Percentiles rank a stretch among this genome's conserved stretches.
Conservation (phyloP, 2,888 invertebrate genomes). For the Ennomos fuscantarius region DNA sequence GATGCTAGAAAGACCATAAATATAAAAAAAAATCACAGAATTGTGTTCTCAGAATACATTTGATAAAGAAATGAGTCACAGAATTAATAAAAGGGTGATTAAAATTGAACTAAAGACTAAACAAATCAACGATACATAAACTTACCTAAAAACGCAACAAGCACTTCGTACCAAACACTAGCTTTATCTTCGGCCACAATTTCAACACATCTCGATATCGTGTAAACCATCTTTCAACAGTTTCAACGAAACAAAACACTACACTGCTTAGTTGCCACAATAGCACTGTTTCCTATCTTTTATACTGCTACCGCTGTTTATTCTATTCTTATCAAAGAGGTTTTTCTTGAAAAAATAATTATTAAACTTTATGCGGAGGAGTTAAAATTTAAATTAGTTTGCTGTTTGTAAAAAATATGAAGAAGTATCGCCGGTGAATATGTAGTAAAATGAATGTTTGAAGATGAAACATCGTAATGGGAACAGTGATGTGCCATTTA, state of each 20-base stretch:
- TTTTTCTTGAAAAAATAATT: neutral
- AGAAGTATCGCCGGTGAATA: slow-evolving; percentile 15
- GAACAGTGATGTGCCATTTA: slow-evolving; percentile 10
- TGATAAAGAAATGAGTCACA: too few relatives aligned
- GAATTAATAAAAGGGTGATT: too few relatives aligned
- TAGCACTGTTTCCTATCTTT: slow-evolving; percentile 29
- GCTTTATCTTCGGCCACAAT: slow-evolving; percentile 11
- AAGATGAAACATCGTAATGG: slow-evolving; percentile 19
- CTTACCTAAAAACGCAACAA: slow-evolving; percentile 32
- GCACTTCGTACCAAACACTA: slow-evolving; percentile 25
- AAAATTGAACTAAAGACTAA: too few relatives aligned
- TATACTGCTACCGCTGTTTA: slow-evolving; percentile 31
- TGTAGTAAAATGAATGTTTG: slow-evolving; percentile 24
- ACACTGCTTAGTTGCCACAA: slow-evolving; percentile 5
- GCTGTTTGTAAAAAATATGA: neutral
- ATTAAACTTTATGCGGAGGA: slow-evolving; percentile 14
- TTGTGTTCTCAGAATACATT: too few relatives aligned
- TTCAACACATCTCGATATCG: slow-evolving; percentile 17
- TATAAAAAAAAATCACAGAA: too few relatives aligned
- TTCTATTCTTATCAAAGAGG: slow-evolving; percentile 31
- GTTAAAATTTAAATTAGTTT: slow-evolving; percentile 22
- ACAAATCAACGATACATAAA: neutral
- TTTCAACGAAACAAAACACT: slow-evolving; percentile 17
- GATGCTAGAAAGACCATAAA: too few relatives aligned
- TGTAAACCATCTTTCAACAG: slow-evolving; percentile 27